Percentiles rank a stretch among this genome's conserved stretches.
phyloP scores from a whole-genome alignment of 2,113 vertebrate genomes.

The Heliornis fulica region DNA sequence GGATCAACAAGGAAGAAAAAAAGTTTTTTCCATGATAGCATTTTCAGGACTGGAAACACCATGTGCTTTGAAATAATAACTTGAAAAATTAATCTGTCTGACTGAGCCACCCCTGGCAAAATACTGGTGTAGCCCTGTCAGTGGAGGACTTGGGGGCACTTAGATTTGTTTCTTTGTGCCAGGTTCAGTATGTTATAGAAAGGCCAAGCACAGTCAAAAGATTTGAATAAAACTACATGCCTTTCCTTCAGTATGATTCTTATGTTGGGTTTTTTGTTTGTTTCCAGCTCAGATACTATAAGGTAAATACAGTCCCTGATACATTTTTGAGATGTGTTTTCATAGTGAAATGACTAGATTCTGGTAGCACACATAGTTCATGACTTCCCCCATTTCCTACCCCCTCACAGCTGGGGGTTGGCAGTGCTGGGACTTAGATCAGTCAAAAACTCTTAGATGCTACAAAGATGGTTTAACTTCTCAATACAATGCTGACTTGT shows the following conservation, averaged over 20 bases:
- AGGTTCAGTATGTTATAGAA: background rate
- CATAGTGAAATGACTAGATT: background rate
- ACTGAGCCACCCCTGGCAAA: background rate
- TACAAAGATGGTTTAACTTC: background rate
- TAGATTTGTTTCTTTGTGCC: background rate
- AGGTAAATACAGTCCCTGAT: background rate
- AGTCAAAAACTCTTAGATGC: background rate
- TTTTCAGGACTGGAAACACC: background rate
- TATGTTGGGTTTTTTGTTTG: background rate
- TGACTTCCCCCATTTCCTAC: rapidly evolving
- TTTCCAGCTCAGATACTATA: background rate
- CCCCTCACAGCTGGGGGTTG: background rate
- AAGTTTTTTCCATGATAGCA: background rate
- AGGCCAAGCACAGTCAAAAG: background rate
- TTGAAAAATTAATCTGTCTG: background rate
- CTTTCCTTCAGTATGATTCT: background rate
- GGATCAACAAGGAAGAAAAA: too few species aligned
- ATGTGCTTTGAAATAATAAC: background rate
- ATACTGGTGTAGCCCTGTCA: background rate
- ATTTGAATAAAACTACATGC: background rate
- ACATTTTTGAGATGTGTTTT: background rate
- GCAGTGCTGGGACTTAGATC: background rate
- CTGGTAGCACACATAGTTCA: background rate
- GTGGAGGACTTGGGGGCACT: background rate
- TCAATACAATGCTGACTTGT: background rate